Evolutionary conservation across 2,113 vertebrate species (phyloP), one percentile per base, ranked within the genome.

Genomic region (Sander lucioperca): DNA sequence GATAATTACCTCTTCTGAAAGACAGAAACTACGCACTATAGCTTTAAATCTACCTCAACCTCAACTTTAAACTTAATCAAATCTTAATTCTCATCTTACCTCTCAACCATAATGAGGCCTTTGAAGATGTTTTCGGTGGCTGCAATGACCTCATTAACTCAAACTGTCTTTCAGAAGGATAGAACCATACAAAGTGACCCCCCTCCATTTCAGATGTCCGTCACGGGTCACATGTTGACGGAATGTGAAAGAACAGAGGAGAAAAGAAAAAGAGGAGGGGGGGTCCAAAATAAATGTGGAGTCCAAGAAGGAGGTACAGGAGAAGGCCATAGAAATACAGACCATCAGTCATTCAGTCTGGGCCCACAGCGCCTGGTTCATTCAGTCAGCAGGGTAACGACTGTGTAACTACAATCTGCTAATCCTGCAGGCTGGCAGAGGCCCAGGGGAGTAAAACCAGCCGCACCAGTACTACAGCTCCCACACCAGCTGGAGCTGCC

Each of bases 371-470:
- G 9, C 54, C 57, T 6, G 70, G 61, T 81, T 84, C 81, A 65
- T 78, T 90, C 76, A 65, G 76, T 84, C 74, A 58, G n/a, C 82
- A 61, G 81, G 76, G 59, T 77, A 84, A 91, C 54, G 36, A 64
- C 80, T 89, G 86, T 75, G 59, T 84, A 74, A 86, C 86, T 85
- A 65, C 82, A 80, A 67, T 77, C 64, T 61, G 75, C 62, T 85
- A 92, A 94, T 88, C 74, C 89, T 14, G 9, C 80, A 74, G 75
- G 61, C 69, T 89, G 83, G 77, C 83, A 36, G 70, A 43, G 50
- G n/a, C 83, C 50, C 78, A 39, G 76, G 73, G 82, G 86, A 86
- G 58, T 83, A 51, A 65, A 62, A 82, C 81, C 80, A 86, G 79
- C 71, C 13, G 0, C 73, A 83, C 88, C 83, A 88, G 77, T 58